Conservation (phyloP, 1,140 invertebrate species). For the Atta cephalotes region DNA sequence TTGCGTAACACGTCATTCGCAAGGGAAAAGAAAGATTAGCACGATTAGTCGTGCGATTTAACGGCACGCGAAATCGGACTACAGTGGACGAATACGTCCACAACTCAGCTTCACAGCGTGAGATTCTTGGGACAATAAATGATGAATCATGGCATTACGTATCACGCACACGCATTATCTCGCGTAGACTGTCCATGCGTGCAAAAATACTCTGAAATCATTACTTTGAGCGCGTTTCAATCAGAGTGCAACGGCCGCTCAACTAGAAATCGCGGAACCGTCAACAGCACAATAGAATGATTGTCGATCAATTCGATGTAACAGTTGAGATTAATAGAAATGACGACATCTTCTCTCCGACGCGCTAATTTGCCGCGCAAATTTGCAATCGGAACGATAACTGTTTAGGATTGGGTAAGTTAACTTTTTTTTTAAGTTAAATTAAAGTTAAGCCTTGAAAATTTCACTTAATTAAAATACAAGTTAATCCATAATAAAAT, state of each 20-base stretch:
- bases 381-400: conserved; percentile 7
- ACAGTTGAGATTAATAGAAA: conserved; percentile 40
- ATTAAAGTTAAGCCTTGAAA: no score
- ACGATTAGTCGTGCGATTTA: background rate
- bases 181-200: background rate
- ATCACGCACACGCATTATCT: background rate
- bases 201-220: conserved; percentile 6
- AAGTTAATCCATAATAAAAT: no score
- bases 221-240: conserved; percentile 42
- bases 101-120: background rate
- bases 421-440: no score
- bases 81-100: background rate
- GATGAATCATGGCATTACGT: conserved; percentile 14
- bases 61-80: background rate
- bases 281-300: conserved; percentile 28
- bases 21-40: background rate
- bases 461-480: no score
- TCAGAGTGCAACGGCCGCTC: conserved; percentile 56
- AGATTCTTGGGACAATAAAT: background rate
- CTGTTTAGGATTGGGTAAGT: no score
- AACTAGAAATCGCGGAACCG: conserved; percentile 46
- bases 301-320: conserved; percentile 48
- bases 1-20: background rate
- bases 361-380: background rate
- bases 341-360: conserved; percentile 4